A percentile compares a stretch with the other conserved stretches of the same genome.
phyloP scores from a whole-genome alignment of 2,797 vertebrate species.

The Poecilia gillii region DNA sequence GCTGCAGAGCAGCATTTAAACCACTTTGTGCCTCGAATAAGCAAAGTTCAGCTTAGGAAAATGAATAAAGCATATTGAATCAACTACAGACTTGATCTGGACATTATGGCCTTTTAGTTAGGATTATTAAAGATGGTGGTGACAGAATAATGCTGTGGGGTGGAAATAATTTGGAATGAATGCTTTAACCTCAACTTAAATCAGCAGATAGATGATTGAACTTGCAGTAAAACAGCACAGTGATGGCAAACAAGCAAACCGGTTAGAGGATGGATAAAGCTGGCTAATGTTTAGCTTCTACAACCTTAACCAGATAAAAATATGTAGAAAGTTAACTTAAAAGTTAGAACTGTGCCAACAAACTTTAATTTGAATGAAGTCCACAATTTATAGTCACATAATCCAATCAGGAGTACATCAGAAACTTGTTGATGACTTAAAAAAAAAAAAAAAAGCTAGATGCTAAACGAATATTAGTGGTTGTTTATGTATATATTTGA shows the following conservation, averaged over 20 bases:
- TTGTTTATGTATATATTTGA: neutral
- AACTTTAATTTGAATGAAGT: neutral
- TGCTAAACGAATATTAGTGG: neutral
- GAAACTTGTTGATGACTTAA: neutral
- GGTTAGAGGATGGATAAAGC: neutral
- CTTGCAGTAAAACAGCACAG: neutral
- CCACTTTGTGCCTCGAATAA: conserved; percentile 7
- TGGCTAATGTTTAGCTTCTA: neutral
- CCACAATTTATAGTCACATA: neutral
- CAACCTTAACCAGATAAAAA: neutral
- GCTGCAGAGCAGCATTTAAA: neutral
- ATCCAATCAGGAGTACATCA: neutral
- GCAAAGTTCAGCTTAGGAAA: neutral
- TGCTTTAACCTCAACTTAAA: neutral
- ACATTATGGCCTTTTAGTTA: neutral
- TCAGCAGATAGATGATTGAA: neutral
- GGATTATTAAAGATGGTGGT: neutral
- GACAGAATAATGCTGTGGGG: neutral
- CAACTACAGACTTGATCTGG: neutral
- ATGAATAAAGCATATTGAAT: neutral
- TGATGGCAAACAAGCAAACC: neutral
- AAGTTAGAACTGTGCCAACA: neutral
- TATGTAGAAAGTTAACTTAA: neutral
- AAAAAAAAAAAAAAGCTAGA: neutral
- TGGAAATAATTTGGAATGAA: neutral